Conservation (phyloP, 1,140 invertebrate species). For the Halictus rubicundus region DNA sequence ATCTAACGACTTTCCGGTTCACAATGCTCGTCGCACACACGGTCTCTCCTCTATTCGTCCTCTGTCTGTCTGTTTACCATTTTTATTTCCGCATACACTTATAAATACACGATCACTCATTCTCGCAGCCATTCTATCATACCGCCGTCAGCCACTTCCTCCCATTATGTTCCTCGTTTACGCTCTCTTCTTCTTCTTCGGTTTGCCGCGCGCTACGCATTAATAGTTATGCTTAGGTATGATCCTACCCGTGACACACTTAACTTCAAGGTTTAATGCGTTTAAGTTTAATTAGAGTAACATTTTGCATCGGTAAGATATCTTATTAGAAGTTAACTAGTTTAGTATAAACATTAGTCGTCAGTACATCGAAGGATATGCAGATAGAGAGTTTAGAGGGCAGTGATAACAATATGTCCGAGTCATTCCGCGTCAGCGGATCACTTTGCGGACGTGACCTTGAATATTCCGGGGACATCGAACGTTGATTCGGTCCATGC, state of each 20-base stretch:
- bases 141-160: background rate
- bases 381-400: slow-evolving; percentile 69
- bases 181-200: background rate
- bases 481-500: no score
- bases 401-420: slow-evolving; percentile 69
- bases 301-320: slow-evolving; percentile 70
- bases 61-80: no score
- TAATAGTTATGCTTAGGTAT: slow-evolving; percentile 37
- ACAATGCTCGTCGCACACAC: background rate
- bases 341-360: slow-evolving; percentile 74
- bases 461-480: no score
- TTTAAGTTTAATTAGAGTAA: slow-evolving; percentile 66
- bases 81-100: background rate
- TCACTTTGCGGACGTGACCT: background rate
- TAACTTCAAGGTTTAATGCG: slow-evolving; percentile 48
- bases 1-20: slow-evolving; percentile 24
- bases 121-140: background rate
- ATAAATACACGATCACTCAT: background rate
- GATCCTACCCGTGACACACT: slow-evolving; percentile 44
- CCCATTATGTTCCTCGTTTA: background rate
- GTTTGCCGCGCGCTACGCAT: slow-evolving; percentile 30
- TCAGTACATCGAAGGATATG: slow-evolving; percentile 77
- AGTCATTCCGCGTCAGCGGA: background rate
- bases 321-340: slow-evolving; percentile 72
- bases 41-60: background rate